A percentile compares a stretch with the other conserved stretches of the same genome.
Conservation (phyloP, 2,797 vertebrate species). For the Lates japonicus region DNA sequence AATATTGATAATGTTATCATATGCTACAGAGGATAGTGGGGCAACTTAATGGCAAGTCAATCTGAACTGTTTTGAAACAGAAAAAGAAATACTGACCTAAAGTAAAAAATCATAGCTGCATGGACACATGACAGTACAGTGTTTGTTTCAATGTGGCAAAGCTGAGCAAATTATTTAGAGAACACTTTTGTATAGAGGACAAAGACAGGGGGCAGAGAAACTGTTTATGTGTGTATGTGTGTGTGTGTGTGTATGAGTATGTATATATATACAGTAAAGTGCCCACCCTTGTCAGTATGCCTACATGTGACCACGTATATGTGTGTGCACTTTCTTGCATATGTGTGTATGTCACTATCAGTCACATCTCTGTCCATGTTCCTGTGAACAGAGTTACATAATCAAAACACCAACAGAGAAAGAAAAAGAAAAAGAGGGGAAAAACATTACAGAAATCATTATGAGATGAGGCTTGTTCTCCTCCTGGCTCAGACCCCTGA, state of each 20-base stretch:
- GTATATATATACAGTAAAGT: not conserved
- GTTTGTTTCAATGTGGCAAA: not conserved
- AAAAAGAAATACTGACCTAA: not conserved
- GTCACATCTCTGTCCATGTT: constrained; percentile 45
- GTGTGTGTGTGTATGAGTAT: not conserved
- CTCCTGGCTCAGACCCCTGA: constrained; percentile 26
- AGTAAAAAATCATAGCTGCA: not conserved
- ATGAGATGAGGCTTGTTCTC: constrained; percentile 49
- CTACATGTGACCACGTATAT: not conserved
- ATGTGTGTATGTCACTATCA: constrained; percentile 45
- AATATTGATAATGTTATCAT: constrained; percentile 1
- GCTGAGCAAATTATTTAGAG: not conserved
- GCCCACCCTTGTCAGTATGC: not conserved
- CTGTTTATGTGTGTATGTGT: not conserved
- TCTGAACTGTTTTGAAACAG: not conserved
- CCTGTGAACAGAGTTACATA: constrained; percentile 63
- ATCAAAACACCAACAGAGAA: constrained; percentile 52
- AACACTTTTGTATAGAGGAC: too few relatives aligned
- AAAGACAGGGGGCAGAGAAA: not conserved
- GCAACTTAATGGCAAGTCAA: not conserved
- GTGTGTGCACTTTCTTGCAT: not conserved
- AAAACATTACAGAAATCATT: constrained; percentile 52
- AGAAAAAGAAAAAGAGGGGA: constrained; percentile 16
- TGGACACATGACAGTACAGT: not conserved
- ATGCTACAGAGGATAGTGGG: not conserved